Evolutionary conservation across 2,888 invertebrate species (phyloP).

Genomic region (Dinocampus coccinellae): DNA sequence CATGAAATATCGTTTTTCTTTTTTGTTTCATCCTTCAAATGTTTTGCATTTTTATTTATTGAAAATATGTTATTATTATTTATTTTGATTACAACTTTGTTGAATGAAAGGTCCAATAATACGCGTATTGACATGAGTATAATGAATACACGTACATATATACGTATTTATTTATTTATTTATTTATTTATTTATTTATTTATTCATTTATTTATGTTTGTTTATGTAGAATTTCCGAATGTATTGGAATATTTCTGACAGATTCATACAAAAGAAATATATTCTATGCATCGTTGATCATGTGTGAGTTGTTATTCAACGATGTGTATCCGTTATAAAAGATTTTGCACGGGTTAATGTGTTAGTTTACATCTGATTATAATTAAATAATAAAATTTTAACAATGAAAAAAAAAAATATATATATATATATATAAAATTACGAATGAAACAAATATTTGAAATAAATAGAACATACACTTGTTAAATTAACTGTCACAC

Average conservation of each 20-base stretch:
- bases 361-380: constrained; percentile 6
- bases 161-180: no score
- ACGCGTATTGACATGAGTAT: no score
- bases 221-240: constrained; percentile 13
- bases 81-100: no score
- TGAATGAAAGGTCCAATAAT: no score
- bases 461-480: background rate
- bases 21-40: no score
- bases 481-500: no score
- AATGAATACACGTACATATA: no score
- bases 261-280: constrained; percentile 39
- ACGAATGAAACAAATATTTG: background rate
- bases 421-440: background rate
- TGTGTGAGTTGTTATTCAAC: constrained; percentile 29
- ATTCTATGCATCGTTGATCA: constrained; percentile 48
- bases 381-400: constrained; percentile 10
- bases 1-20: no score
- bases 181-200: no score
- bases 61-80: no score
- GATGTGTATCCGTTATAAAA: constrained; percentile 41
- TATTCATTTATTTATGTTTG: background rate
- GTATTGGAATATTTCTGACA: constrained; percentile 2
- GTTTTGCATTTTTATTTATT: no score
- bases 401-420: background rate
- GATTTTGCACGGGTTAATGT: constrained; percentile 5